A percentile compares a stretch with the other conserved stretches of the same genome.
phyloP scores from a whole-genome alignment of 2,888 invertebrate genomes.

The Drosophila diplacantha region DNA sequence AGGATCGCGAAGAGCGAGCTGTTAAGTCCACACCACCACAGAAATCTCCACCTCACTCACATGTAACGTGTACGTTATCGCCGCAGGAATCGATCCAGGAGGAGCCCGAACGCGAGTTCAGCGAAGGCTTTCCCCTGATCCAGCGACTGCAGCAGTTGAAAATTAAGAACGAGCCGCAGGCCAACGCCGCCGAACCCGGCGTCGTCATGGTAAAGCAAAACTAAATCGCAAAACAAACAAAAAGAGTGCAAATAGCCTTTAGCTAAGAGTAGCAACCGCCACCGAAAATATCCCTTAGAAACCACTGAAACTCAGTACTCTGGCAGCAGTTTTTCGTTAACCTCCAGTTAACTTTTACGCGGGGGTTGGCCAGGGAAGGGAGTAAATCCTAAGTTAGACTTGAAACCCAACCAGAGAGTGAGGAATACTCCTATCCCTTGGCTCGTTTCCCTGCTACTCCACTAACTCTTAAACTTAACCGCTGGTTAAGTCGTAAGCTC shows the following conservation, averaged over 20 bases:
- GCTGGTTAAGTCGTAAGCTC: too few relatives aligned
- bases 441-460: neutral
- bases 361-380: neutral
- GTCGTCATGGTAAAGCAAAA: slow-evolving; percentile 67
- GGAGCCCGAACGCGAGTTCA: slow-evolving; percentile 81
- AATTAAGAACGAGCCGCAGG: slow-evolving; percentile 84
- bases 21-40: slow-evolving; percentile 76
- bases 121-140: slow-evolving; percentile 85
- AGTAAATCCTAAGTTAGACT: neutral
- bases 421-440: neutral
- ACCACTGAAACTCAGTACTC: neutral
- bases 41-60: slow-evolving; percentile 80
- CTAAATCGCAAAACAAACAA: neutral
- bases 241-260: neutral
- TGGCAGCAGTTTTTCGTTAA: neutral
- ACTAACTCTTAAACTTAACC: too few relatives aligned
- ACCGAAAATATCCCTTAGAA: neutral
- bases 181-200: slow-evolving; percentile 73
- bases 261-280: neutral
- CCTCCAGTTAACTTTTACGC: neutral
- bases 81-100: slow-evolving; percentile 79
- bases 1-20: slow-evolving; percentile 80
- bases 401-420: neutral
- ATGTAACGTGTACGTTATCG: slow-evolving; percentile 82
- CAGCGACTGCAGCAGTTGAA: slow-evolving; percentile 87